Evolutionary conservation across 2,888 invertebrate genomes (phyloP).

Genomic region (Nipponacmea schrenckii): DNA sequence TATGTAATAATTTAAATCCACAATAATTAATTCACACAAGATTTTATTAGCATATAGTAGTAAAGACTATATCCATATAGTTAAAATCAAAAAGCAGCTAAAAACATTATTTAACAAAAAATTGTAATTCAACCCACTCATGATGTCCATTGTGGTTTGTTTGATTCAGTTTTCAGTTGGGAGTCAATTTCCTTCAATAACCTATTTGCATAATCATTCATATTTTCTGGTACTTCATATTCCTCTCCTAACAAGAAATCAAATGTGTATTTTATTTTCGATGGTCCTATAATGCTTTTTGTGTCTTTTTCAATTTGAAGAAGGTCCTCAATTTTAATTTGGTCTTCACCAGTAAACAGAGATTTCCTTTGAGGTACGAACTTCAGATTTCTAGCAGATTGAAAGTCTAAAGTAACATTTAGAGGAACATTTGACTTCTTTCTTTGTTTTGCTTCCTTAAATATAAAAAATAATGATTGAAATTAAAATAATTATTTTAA

Average conservation of each 20-base stretch:
- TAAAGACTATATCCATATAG: too few species aligned
- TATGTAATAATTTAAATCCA: too few species aligned
- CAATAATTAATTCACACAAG: too few species aligned
- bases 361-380: conserved; percentile 18
- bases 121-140: too few species aligned
- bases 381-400: conserved; percentile 33
- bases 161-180: too few species aligned
- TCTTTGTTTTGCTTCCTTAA: not conserved
- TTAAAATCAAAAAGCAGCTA: too few species aligned
- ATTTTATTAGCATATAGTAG: too few species aligned
- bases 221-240: not conserved
- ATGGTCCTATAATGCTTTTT: conserved; percentile 25
- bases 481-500: too few species aligned
- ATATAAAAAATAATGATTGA: not conserved
- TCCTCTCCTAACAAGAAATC: conserved; percentile 41
- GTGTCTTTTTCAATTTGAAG: conserved; percentile 27
- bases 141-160: too few species aligned
- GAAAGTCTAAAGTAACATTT: conserved; percentile 24
- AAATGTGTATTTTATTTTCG: conserved; percentile 38
- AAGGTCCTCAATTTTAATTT: conserved; percentile 39
- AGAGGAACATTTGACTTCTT: not conserved
- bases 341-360: conserved; percentile 38
- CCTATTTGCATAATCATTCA: not conserved
- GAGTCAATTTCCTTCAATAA: not conserved
- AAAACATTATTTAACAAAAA: too few species aligned